These are phyloP conservation scores for Pyrochroa serraticornis DNA, from an alignment of 2,888 invertebrate genomes.

Conservation along the genomic window DNA sequence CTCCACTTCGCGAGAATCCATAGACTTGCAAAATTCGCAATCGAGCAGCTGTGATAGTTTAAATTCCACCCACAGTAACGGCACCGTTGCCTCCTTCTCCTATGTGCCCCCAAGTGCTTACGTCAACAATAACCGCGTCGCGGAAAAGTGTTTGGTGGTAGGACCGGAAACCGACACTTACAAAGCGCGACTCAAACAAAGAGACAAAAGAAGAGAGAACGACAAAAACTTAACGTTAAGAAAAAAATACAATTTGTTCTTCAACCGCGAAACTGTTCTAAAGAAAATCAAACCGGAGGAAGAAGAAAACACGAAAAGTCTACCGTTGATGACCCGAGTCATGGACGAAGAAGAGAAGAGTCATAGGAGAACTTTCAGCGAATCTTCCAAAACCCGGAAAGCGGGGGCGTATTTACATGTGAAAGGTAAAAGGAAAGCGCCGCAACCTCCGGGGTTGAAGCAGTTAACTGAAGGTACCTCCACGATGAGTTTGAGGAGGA, in stretches of 20 bases:
- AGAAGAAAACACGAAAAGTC: constrained; percentile 52
- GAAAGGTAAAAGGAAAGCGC: constrained; percentile 77
- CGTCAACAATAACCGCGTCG: constrained; percentile 51
- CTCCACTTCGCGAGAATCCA: constrained; percentile 54
- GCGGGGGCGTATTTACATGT: constrained; percentile 68
- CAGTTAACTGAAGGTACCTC: constrained; percentile 36
- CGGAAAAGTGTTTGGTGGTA: constrained; percentile 59
- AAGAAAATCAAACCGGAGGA: no score
- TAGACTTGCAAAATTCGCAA: constrained; percentile 45
- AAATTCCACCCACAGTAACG: constrained; percentile 72
- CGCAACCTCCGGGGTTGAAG: constrained; percentile 66
- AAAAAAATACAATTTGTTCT: constrained; percentile 69
- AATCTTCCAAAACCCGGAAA: constrained; percentile 65
- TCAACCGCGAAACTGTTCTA: constrained; percentile 52
- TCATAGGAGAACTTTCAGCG: constrained; percentile 67
- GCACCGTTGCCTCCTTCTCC: constrained; percentile 75
- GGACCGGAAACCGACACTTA: constrained; percentile 70
- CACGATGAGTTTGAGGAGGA: constrained; percentile 51
- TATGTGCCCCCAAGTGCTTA: constrained; percentile 67
- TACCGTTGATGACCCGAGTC: constrained; percentile 56
- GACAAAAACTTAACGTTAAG: constrained; percentile 68
- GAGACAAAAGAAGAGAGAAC: constrained; percentile 64
- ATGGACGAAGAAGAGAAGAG: constrained; percentile 48
- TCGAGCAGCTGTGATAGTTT: constrained; percentile 67
- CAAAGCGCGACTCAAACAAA: constrained; percentile 65